Evolutionary conservation across 2,888 invertebrate species (phyloP).

Genomic region (Caenorhabditis sp.): DNA sequence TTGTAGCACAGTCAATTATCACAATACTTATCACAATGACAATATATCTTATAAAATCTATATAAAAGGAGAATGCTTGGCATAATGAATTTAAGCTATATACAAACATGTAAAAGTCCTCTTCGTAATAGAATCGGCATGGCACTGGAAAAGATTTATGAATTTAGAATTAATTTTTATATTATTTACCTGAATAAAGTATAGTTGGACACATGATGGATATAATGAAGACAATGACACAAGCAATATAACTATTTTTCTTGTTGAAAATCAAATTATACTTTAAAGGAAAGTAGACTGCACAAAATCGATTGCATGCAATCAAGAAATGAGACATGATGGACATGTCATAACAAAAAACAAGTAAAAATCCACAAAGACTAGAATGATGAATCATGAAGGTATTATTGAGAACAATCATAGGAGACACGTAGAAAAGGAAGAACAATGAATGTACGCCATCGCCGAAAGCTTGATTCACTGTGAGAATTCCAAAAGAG

Average conservation of each 20-base stretch:
- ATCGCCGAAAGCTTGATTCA: constrained; percentile 42
- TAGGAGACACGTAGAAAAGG: constrained; percentile 33
- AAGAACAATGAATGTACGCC: constrained; percentile 31
- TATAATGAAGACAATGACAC: background rate
- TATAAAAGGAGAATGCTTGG: too few relatives aligned
- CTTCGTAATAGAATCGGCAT: too few relatives aligned
- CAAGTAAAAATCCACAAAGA: constrained; percentile 11
- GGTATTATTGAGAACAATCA: constrained; percentile 22
- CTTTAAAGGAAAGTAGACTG: constrained; percentile 24
- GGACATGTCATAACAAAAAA: constrained; percentile 29
- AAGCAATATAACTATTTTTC: background rate
- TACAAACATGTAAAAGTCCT: background rate
- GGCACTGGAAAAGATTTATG: background rate
- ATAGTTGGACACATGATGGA: background rate
- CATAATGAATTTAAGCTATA: too few relatives aligned
- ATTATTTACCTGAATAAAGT: too few relatives aligned
- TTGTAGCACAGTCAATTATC: too few relatives aligned
- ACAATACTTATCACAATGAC: too few relatives aligned
- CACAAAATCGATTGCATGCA: constrained; percentile 31
- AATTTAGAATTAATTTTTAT: too few relatives aligned
- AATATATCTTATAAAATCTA: too few relatives aligned
- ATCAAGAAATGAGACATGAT: constrained; percentile 36
- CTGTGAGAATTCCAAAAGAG: constrained; percentile 40
- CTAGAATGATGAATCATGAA: constrained; percentile 3
- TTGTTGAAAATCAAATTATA: constrained; percentile 11